These are phyloP conservation scores for Labeo catla DNA, from an alignment of 2,113 vertebrate genomes.

Conservation along the genomic window DNA sequence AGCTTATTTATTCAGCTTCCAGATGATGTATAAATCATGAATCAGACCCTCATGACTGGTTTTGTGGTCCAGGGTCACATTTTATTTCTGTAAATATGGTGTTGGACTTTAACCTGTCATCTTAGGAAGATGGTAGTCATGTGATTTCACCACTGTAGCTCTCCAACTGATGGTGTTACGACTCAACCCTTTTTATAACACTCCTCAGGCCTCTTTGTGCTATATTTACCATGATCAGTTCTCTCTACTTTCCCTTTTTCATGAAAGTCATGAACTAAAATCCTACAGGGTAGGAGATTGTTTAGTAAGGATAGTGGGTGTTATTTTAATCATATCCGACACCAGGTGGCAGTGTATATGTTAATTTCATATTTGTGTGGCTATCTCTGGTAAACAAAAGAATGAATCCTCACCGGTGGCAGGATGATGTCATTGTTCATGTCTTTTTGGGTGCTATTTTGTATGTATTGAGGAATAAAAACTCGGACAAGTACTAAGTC, in stretches of 20 bases:
- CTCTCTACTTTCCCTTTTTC: background rate
- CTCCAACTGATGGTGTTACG: background rate
- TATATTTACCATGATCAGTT: background rate
- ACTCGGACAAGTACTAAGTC: background rate
- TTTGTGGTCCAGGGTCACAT: too few relatives aligned
- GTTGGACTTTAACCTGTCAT: background rate
- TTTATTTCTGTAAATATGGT: background rate
- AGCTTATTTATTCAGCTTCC: too few relatives aligned
- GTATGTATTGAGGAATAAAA: background rate
- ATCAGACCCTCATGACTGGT: too few relatives aligned
- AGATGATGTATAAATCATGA: too few relatives aligned
- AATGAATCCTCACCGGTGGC: constrained; percentile 1
- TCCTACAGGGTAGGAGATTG: background rate
- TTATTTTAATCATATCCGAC: background rate
- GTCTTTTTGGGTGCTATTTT: background rate
- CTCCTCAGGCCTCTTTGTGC: background rate
- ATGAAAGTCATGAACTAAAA: background rate
- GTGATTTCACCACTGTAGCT: background rate
- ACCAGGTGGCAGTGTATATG: constrained; percentile 48
- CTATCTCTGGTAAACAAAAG: constrained; percentile 15
- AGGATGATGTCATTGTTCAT: constrained; percentile 42
- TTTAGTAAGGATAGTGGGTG: background rate
- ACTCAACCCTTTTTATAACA: background rate
- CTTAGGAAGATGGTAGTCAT: background rate
- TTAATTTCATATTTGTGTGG: background rate